Conservation (phyloP, 2,797 vertebrate species). For the Pachyuromys duprasi region DNA sequence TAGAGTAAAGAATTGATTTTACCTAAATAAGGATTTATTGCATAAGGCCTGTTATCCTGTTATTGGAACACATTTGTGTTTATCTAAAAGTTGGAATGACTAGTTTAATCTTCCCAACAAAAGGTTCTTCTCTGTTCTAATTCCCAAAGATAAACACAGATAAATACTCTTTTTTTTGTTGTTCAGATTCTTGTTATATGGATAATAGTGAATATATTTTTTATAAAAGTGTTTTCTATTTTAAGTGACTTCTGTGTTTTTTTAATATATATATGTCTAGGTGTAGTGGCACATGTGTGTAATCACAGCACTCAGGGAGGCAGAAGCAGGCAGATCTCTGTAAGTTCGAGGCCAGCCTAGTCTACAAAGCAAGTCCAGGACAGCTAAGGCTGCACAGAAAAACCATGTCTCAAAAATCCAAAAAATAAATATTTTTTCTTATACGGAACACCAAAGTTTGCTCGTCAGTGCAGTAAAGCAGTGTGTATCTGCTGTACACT, state of each 20-base stretch:
- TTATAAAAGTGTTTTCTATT: conserved; percentile 37
- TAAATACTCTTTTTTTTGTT: neutral
- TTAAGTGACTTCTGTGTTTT: conserved; percentile 32
- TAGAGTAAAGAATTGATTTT: neutral
- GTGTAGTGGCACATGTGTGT: too few relatives aligned
- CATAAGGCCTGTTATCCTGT: neutral
- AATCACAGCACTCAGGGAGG: too few relatives aligned
- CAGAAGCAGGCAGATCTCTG: too few relatives aligned
- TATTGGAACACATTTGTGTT: neutral
- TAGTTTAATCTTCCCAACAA: conserved; percentile 39
- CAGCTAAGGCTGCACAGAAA: too few relatives aligned
- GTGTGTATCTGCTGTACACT: neutral
- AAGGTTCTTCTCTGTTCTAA: conserved; percentile 37
- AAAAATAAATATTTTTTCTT: neutral
- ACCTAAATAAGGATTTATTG: neutral
- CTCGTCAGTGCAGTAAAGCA: conserved; percentile 37
- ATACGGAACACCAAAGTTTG: neutral
- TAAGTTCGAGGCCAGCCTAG: too few relatives aligned
- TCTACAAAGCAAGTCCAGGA: too few relatives aligned
- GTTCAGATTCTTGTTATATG: neutral
- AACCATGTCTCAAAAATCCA: too few relatives aligned
- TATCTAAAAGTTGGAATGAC: conserved; percentile 13
- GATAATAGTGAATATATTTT: conserved; percentile 22
- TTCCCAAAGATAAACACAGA: neutral
- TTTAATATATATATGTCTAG: neutral